Evolutionary conservation across 2,888 invertebrate species (phyloP), one percentile per base, ranked within the genome.

Genomic region (Physocephala rufipes): DNA sequence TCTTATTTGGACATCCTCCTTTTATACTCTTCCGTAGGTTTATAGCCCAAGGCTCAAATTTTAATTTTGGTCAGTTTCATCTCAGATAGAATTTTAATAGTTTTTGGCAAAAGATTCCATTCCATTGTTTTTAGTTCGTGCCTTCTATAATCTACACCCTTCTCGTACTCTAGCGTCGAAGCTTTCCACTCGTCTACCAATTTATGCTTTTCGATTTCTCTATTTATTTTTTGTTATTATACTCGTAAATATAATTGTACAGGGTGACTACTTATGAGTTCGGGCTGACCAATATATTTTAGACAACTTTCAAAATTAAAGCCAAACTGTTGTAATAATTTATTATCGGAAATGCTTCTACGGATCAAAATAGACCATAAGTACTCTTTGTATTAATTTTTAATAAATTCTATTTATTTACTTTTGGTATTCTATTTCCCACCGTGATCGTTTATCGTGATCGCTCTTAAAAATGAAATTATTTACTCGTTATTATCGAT

Each of bases 1-100:
- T 53, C 21, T 51, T 51, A 19, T 13, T 47, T 12, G 13, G n/a
- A n/a, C n/a, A n/a, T n/a, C n/a, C n/a, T 13, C 28, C 24, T 59
- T 63, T 63, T 24, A 36, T 36, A 7, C 36, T 36, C 9, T 36
- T 36, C 9, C 36, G 4, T 36, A 4, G 9, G 24, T 16, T 63
- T 43, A 24, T 63, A 26, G 66, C 66, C 36, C 36, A 53, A 28
- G 66, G 43, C 66, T 30, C 2, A 21, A 28, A 66, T 51, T 66
- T 66, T 55, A 55, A 66, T 66, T 66, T 53, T 43, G 66, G 55
- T 53, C 66, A 66, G 53, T 66, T 53, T 66, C 21, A 66, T 66
- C 66, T 66, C 1, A 66, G 66, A 66, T 66, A 66, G 53, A 66
- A 53, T 66, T 66, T 66, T 66, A 55, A 66, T 55, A 66, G 66